Evolutionary conservation across 1,140 invertebrate genomes (phyloP).

Genomic region (Andricus grossulariae): DNA sequence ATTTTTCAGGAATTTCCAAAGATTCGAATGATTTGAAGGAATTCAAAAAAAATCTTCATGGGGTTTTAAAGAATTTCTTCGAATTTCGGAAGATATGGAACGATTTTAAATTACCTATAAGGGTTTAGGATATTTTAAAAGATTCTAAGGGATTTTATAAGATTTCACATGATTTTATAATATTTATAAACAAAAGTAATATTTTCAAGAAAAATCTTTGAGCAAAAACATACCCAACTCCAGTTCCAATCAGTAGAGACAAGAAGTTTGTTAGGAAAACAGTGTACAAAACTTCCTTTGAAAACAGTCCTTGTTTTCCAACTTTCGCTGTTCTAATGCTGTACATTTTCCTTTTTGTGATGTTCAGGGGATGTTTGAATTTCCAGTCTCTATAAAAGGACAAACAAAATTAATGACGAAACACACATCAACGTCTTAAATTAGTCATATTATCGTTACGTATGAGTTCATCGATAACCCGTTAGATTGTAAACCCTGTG

Average conservation of each 20-base stretch:
- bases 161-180: no score
- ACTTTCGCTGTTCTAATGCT: conserved; percentile 89
- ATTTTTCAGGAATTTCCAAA: no score
- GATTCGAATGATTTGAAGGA: no score
- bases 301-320: conserved; percentile 88
- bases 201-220: not conserved
- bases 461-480: not conserved
- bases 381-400: conserved; percentile 70
- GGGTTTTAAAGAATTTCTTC: no score
- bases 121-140: no score
- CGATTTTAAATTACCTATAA: no score
- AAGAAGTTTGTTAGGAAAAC: conserved; percentile 92
- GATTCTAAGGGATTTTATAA: no score
- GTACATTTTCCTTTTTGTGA: conserved; percentile 78
- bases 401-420: conserved; percentile 35
- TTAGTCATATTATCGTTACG: not conserved
- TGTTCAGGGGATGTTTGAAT: conserved; percentile 83
- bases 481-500: not conserved
- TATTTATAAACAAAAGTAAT: not conserved
- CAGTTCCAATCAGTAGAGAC: conserved; percentile 91
- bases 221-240: conserved; percentile 85
- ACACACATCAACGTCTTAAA: not conserved
- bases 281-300: conserved; percentile 92
- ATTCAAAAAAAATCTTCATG: no score
- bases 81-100: no score